These are phyloP conservation scores for Apotomis betuletana DNA, from an alignment of 2,888 invertebrate species.

Conservation along the genomic window DNA sequence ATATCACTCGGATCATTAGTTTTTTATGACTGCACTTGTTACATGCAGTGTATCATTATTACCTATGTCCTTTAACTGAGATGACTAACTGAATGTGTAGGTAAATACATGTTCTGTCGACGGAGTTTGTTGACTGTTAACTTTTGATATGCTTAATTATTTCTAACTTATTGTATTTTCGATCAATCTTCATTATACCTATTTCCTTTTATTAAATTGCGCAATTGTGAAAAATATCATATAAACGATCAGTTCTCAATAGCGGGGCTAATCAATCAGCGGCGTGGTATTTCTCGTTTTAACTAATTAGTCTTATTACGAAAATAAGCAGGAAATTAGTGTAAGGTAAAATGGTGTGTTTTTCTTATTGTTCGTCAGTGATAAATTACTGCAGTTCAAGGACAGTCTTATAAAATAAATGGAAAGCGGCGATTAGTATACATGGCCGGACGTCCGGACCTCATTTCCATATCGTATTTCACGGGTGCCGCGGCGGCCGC, in stretches of 20 bases:
- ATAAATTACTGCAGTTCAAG: conserved; percentile 59
- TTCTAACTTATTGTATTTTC: too few relatives aligned
- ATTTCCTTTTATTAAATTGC: too few relatives aligned
- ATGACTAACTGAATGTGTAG: conserved; percentile 7
- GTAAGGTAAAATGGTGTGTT: conserved; percentile 32
- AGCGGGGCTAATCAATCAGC: conserved; percentile 24
- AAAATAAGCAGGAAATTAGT: conserved; percentile 39
- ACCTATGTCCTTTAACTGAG: neutral
- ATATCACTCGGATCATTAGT: conserved; percentile 23
- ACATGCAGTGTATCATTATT: conserved; percentile 15
- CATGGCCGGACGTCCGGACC: conserved; percentile 69
- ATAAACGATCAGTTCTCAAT: neutral
- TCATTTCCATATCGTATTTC: conserved; percentile 62
- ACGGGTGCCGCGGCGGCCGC: conserved; percentile 50
- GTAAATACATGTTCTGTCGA: too few relatives aligned
- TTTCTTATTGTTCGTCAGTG: conserved; percentile 45
- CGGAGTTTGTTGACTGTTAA: too few relatives aligned
- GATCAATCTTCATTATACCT: too few relatives aligned
- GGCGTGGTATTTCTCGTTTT: conserved; percentile 25
- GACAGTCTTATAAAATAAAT: conserved; percentile 52
- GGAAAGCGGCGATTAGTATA: conserved; percentile 56
- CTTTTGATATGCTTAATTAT: too few relatives aligned
- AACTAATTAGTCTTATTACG: conserved; percentile 36
- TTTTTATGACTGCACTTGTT: conserved; percentile 18
- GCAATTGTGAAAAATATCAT: too few relatives aligned